Conservation (phyloP, 1,140 invertebrate species). For the Phenacoccus solenopsis region DNA sequence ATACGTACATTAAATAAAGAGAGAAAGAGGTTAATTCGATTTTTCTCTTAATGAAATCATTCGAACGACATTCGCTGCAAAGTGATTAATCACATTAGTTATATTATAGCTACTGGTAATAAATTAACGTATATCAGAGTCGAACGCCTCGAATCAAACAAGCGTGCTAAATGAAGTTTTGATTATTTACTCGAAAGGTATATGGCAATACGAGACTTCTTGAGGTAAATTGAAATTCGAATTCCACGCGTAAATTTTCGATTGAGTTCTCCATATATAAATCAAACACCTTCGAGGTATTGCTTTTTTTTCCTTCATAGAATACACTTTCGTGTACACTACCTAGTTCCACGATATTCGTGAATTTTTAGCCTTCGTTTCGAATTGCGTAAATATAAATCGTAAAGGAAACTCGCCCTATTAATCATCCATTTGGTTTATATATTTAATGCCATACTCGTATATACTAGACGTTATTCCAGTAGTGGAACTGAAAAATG, state of each 20-base stretch:
- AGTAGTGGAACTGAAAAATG: no score
- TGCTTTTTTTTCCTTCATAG: no score
- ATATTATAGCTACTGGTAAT: neutral
- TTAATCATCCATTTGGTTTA: no score
- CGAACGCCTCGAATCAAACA: neutral
- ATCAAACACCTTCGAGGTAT: neutral
- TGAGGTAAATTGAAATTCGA: neutral
- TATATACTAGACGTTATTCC: no score
- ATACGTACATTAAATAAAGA: no score
- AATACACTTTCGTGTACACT: neutral
- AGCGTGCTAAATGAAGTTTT: neutral
- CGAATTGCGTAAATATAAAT: neutral
- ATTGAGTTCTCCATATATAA: neutral
- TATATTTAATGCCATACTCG: no score
- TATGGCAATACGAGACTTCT: neutral
- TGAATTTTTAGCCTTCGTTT: neutral
- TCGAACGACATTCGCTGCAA: neutral
- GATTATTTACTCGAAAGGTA: neutral
- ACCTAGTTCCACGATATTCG: neutral
- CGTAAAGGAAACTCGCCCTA: neutral
- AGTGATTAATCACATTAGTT: neutral
- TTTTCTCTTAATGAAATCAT: neutral
- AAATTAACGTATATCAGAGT: neutral
- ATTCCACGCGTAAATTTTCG: neutral
- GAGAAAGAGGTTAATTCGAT: neutral